Evolutionary conservation across 2,888 invertebrate species (phyloP).

Genomic region (Pheosia gnoma): DNA sequence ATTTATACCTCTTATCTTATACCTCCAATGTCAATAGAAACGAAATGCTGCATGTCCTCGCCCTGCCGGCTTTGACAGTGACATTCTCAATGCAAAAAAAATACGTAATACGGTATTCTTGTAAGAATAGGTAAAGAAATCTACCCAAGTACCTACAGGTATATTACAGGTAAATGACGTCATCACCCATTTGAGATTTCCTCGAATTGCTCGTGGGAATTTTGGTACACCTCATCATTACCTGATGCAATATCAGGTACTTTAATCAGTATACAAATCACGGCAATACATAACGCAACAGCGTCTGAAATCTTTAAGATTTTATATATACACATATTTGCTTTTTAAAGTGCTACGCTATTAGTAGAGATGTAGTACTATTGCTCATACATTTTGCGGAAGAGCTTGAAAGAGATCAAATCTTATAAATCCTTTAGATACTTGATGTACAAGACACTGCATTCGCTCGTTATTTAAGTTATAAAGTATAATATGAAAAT

Average conservation of each 20-base stretch:
- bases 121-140: constrained; percentile 1
- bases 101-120: neutral
- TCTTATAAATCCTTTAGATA: too few relatives aligned
- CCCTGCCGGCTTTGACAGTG: constrained; percentile 30
- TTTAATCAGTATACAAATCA: neutral
- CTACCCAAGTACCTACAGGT: neutral
- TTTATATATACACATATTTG: neutral
- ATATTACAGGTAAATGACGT: constrained; percentile 1
- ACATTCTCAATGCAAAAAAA: constrained; percentile 23
- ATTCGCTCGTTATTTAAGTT: too few relatives aligned
- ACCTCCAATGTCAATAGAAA: constrained; percentile 12
- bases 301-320: neutral
- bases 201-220: constrained; percentile 6
- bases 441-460: too few relatives aligned
- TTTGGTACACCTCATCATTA: constrained; percentile 2
- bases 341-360: too few relatives aligned
- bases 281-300: neutral
- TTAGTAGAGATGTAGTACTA: too few relatives aligned
- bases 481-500: neutral
- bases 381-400: too few relatives aligned
- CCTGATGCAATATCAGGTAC: constrained; percentile 3
- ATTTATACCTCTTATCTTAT: too few relatives aligned
- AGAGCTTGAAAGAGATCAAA: too few relatives aligned
- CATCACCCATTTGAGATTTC: neutral
- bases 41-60: constrained; percentile 13